Base-by-base conservation (phyloP, 2,797 vertebrate species). In the Phrynocephalus guinanensis region DNA sequence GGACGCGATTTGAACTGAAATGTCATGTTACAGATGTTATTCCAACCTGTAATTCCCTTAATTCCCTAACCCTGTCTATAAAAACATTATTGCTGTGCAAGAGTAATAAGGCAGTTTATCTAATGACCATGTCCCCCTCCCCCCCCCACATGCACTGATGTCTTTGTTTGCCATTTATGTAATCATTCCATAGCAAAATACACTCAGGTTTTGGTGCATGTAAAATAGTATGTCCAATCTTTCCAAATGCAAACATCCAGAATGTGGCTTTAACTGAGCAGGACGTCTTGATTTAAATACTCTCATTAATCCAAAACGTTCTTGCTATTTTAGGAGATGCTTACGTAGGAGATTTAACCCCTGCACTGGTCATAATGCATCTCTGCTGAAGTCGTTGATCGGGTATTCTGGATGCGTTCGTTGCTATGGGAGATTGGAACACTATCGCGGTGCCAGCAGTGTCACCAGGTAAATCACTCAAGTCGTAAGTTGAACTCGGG, bases 401-500 rank as follows among this genome's bases (percentile, higher is more conserved):
- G 93, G 89, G 93, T 93, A 89, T 91, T 93, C 95, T 95, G 93
- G 96, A 95, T 95, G 92, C 91, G 93, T 92, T 90, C 72, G 93
- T 94, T 97, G 97, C 98, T 96, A 99, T 99, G 98, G 98, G 97
- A 96, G 98, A 99, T 95, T 97, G 97, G 98, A 98, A 96, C 96
- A 97, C 96, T 87, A 84, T 97, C 93, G 95, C 95, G 96, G 97
- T 98, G 96, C 96, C 96, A 83, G 96, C 97, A 93, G 95, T 96
- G 66, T 97, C 96, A 87, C 78, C 97, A 96, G 98, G 98, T 98
- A 97, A 79, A 95, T 91, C 22, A 44, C 70, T 86, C 28, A 79
- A 84, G 24, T 67, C 60, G 11, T 67, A 81, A 77, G 22, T 73
- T 71, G 44, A 88, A 50, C n/a, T 68, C 80, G 24, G 71, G 78